Evolutionary conservation across 2,797 vertebrate genomes (phyloP).

Genomic region (Muscicapa comitata): DNA sequence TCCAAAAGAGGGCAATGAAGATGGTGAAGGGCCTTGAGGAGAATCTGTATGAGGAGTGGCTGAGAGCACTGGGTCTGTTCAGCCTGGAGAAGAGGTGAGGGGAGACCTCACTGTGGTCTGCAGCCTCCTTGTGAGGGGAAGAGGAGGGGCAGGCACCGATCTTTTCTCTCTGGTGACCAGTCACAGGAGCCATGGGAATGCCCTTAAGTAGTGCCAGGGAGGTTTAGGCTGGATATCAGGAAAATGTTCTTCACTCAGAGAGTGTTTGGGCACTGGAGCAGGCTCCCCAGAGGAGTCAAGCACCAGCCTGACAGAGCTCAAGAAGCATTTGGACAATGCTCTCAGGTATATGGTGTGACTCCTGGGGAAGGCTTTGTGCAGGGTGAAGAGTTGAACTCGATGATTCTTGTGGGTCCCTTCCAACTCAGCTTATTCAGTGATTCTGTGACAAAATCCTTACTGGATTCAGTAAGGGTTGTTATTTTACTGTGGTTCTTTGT

Average conservation of each 20-base stretch:
- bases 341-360: neutral
- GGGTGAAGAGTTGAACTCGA: accelerated
- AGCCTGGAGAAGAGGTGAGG: neutral
- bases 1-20: neutral
- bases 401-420: neutral
- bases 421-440: neutral
- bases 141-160: neutral
- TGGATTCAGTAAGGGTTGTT: neutral
- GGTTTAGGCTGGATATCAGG: neutral
- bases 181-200: neutral
- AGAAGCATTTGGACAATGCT: neutral
- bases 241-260: neutral
- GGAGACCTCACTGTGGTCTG: neutral
- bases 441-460: neutral
- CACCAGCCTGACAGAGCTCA: neutral
- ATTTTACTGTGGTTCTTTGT: neutral
- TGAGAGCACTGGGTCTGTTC: neutral
- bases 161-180: neutral
- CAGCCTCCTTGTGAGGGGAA: neutral
- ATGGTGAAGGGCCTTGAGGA: neutral
- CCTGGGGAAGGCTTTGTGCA: neutral
- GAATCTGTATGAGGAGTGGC: accelerated
- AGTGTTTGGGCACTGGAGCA: accelerated
- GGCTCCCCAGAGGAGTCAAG: neutral
- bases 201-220: accelerated